phyloP scores from a whole-genome alignment of 2,888 invertebrate species.

The Lycophotia porphyrea region DNA sequence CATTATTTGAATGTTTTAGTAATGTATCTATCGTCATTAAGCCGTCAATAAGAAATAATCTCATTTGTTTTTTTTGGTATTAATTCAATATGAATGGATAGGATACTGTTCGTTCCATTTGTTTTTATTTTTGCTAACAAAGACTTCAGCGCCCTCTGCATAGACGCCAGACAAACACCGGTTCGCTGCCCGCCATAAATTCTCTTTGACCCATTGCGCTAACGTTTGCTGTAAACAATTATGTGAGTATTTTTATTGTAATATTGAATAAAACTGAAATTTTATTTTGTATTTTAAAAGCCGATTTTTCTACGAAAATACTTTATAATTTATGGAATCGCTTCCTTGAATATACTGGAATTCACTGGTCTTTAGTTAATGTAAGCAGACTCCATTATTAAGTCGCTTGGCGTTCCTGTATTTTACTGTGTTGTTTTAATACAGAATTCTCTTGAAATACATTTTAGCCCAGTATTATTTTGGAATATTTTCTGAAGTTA shows the following conservation, averaged over 20 bases:
- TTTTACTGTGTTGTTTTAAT: slow-evolving; percentile 45
- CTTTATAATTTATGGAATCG: neutral
- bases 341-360: slow-evolving; percentile 13
- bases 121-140: slow-evolving; percentile 49
- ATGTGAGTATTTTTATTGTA: slow-evolving; percentile 80
- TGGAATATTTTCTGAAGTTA: neutral
- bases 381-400: slow-evolving; percentile 83
- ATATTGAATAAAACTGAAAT: slow-evolving; percentile 37
- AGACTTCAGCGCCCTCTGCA: slow-evolving; percentile 85
- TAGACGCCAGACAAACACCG: slow-evolving; percentile 83
- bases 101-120: slow-evolving; percentile 7
- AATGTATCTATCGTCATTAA: neutral
- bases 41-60: neutral
- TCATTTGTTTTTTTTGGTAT: slow-evolving; percentile 4
- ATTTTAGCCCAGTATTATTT: neutral
- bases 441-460: slow-evolving; percentile 24
- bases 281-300: slow-evolving; percentile 11
- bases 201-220: slow-evolving; percentile 80
- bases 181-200: slow-evolving; percentile 85
- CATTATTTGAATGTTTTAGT: neutral
- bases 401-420: slow-evolving; percentile 75
- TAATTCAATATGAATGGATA: neutral
- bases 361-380: slow-evolving; percentile 67
- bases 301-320: neutral
- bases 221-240: slow-evolving; percentile 86